phyloP scores from a whole-genome alignment of 2,888 invertebrate genomes.

The Stictocephala bisonia region DNA sequence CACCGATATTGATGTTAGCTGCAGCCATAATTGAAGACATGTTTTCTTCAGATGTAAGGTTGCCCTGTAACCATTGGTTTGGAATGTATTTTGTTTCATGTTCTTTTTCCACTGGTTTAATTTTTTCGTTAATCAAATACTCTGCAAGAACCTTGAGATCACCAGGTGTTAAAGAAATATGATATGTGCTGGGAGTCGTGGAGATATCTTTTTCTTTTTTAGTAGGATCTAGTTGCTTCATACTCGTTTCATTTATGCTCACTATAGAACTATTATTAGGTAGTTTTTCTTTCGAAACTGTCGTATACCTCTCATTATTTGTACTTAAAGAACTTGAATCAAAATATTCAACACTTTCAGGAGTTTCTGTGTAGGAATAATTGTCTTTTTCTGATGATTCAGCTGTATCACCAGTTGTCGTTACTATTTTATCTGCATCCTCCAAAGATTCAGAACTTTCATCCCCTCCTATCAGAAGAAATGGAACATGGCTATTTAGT shows the following conservation, averaged over 20 bases:
- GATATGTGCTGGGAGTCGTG: not conserved
- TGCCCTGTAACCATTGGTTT: slow-evolving; percentile 29
- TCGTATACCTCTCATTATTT: too few species aligned
- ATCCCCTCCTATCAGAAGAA: slow-evolving; percentile 30
- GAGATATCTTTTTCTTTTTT: slow-evolving; percentile 12
- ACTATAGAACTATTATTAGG: too few species aligned
- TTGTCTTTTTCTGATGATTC: too few species aligned
- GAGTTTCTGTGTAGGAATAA: too few species aligned
- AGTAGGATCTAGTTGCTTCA: too few species aligned
- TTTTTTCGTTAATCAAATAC: slow-evolving; percentile 55
- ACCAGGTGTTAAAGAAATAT: slow-evolving; percentile 53
- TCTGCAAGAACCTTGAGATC: slow-evolving; percentile 55
- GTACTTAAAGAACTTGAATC: too few species aligned
- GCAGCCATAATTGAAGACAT: slow-evolving; percentile 38
- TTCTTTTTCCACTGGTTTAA: slow-evolving; percentile 44
- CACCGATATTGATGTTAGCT: slow-evolving; percentile 30
- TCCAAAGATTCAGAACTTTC: too few species aligned
- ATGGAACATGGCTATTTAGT: slow-evolving; percentile 33
- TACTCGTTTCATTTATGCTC: too few species aligned
- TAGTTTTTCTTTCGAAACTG: too few species aligned
- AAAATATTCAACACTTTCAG: too few species aligned
- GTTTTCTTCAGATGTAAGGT: slow-evolving; percentile 37
- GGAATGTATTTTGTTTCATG: slow-evolving; percentile 11
- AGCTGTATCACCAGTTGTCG: too few species aligned
- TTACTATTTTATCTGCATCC: too few species aligned